phyloP scores from a whole-genome alignment of 2,113 vertebrate genomes.

The Acanthisitta chloris region DNA sequence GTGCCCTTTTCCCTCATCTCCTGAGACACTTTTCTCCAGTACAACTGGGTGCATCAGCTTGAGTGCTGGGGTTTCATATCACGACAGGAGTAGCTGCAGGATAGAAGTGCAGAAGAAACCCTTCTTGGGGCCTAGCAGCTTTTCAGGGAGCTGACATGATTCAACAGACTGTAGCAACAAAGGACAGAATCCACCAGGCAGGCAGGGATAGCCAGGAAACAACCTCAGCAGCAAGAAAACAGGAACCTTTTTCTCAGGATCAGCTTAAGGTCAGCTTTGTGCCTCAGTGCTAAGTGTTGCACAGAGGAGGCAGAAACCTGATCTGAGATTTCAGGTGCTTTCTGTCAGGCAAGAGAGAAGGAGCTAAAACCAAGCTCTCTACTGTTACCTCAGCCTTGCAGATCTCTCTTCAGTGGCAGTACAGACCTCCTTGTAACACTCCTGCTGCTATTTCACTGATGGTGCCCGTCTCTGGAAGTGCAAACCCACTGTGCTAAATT shows the following conservation, averaged over 20 bases:
- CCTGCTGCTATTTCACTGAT: not conserved
- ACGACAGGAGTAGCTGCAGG: not conserved
- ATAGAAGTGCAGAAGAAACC: not conserved
- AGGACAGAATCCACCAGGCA: not conserved
- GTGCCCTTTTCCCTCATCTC: not conserved
- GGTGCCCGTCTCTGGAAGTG: not conserved
- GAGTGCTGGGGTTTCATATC: not conserved
- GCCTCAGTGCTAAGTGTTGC: not conserved
- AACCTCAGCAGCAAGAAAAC: not conserved
- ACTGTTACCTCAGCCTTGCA: not conserved
- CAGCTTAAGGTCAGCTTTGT: not conserved
- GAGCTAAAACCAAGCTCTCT: not conserved
- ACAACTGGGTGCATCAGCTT: not conserved
- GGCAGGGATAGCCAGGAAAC: not conserved
- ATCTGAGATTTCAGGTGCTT: not conserved
- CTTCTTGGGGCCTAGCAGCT: not conserved
- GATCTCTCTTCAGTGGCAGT: not conserved
- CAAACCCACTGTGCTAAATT: not conserved
- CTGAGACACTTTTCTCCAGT: not conserved
- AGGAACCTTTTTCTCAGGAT: not conserved
- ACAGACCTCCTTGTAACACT: not conserved
- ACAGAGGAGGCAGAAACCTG: not conserved
- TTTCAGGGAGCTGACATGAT: not conserved
- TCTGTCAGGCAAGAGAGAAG: not conserved
- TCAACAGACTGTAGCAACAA: not conserved